phyloP scores from a whole-genome alignment of 2,113 vertebrate genomes.

The Geococcyx californianus region DNA sequence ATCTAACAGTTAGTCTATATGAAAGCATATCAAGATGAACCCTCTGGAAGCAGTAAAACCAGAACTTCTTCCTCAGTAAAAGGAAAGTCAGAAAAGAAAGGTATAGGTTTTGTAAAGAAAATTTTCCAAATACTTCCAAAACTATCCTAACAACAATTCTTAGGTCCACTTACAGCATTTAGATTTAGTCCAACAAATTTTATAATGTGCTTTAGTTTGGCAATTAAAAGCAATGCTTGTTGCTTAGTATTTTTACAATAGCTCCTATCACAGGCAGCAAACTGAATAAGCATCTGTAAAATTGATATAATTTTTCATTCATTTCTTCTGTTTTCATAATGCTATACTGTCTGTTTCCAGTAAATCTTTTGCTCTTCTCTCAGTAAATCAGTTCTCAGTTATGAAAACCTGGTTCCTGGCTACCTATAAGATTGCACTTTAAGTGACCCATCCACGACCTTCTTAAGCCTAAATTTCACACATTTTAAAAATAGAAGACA shows the following conservation, averaged over 20 bases:
- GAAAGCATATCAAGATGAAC: background rate
- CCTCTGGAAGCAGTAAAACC: background rate
- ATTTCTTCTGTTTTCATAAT: background rate
- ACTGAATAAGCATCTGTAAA: background rate
- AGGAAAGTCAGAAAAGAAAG: background rate
- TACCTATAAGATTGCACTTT: background rate
- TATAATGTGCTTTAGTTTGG: rapidly evolving
- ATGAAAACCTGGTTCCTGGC: background rate
- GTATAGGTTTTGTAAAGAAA: background rate
- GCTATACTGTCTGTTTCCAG: background rate
- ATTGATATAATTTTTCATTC: background rate
- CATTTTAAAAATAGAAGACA: background rate
- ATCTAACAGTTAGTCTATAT: background rate
- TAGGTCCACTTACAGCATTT: background rate
- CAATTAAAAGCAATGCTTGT: background rate
- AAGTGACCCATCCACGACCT: background rate
- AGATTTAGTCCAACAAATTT: background rate
- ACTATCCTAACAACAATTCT: background rate
- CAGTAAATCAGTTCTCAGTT: background rate
- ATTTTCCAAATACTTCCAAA: background rate
- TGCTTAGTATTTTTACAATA: background rate
- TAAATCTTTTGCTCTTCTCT: background rate
- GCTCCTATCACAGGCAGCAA: background rate
- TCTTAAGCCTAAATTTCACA: background rate
- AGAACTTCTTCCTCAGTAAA: background rate